phyloP scores from a whole-genome alignment of 64 coral and sea anemone species.

The Actinia equina region DNA sequence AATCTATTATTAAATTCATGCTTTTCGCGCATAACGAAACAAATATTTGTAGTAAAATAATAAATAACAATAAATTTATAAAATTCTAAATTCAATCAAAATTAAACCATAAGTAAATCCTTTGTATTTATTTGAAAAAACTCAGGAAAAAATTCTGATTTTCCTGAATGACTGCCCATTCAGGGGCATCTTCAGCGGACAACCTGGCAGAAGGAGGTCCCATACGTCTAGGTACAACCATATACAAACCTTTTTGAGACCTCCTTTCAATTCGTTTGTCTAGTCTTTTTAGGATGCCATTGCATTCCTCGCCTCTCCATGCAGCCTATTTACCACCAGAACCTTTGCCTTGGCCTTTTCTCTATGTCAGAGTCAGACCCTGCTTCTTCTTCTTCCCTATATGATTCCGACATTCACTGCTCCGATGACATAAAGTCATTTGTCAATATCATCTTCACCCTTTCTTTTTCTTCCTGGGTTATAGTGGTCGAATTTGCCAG shows the following conservation, averaged over 20 bases:
- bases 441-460: slow-evolving; percentile 7
- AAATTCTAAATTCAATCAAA: too few relatives aligned
- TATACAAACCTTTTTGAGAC: slow-evolving; percentile 14
- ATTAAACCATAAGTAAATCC: too few relatives aligned
- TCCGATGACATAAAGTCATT: slow-evolving; percentile 10
- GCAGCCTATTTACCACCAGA: background rate
- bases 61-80: too few relatives aligned
- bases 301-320: slow-evolving; percentile 13
- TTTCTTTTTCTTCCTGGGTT: slow-evolving; percentile 12
- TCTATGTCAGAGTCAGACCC: slow-evolving; percentile 42
- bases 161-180: slow-evolving; percentile 16
- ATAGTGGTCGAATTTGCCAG: slow-evolving; percentile 4
- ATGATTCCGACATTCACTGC: background rate
- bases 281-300: background rate
- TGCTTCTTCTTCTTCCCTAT: slow-evolving; percentile 16
- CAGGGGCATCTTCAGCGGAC: slow-evolving; percentile 3
- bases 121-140: background rate
- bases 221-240: slow-evolving; percentile 22
- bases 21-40: too few relatives aligned
- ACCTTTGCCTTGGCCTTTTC: background rate
- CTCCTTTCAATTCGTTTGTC: slow-evolving; percentile 17
- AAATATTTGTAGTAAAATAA: too few relatives aligned
- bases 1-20: too few relatives aligned
- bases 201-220: slow-evolving; percentile 10
- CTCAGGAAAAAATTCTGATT: background rate